Evolutionary conservation across 2,888 invertebrate species (phyloP).

Genomic region (Phragmatobia fuliginosa): DNA sequence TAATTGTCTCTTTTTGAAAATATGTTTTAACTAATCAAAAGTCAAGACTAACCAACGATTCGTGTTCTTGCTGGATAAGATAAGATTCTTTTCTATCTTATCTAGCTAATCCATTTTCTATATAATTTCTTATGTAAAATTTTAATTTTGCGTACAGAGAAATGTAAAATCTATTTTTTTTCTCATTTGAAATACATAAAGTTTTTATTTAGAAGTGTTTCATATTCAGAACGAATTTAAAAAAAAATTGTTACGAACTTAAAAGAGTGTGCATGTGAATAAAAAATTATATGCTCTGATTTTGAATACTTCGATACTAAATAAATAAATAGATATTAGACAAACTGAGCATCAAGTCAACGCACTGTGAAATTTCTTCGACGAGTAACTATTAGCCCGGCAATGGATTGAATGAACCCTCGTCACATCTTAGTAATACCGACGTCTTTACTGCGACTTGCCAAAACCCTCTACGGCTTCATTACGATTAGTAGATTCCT

Average conservation of each 20-base stretch:
- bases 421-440: constrained; percentile 66
- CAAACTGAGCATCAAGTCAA: constrained; percentile 56
- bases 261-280: too few species aligned
- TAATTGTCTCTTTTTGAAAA: constrained; percentile 44
- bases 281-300: too few species aligned
- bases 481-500: constrained; percentile 42
- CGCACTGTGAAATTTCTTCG: constrained; percentile 58
- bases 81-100: too few species aligned
- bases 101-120: constrained; percentile 5
- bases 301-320: constrained; percentile 8
- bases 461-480: constrained; percentile 52
- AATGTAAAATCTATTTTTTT: too few species aligned
- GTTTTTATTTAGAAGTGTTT: not conserved
- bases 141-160: not conserved
- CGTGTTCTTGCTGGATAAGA: constrained; percentile 34
- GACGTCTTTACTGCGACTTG: constrained; percentile 74
- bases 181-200: not conserved
- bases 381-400: constrained; percentile 53
- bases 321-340: constrained; percentile 45
- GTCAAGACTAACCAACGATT: constrained; percentile 50
- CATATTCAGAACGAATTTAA: not conserved
- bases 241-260: too few species aligned
- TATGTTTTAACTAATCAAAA: too few species aligned
- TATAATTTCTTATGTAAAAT: not conserved
- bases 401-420: constrained; percentile 57